Conservation (phyloP, 2,797 vertebrate genomes). For the Coregonus suidteri region DNA sequence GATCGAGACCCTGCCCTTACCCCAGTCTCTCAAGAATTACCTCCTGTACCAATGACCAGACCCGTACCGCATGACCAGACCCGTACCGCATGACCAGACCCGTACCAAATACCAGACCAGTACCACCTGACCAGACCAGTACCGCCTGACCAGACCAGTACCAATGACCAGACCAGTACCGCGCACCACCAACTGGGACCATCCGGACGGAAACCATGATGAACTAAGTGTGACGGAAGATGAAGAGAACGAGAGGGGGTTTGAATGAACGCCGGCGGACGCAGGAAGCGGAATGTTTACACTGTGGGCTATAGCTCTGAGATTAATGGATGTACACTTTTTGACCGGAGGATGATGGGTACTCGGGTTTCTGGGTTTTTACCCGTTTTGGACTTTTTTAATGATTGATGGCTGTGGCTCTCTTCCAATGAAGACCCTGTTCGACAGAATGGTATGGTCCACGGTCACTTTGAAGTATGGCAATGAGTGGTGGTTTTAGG, state of each 20-base stretch:
- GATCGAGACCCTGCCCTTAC: constrained; percentile 91
- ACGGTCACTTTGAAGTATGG: constrained; percentile 1
- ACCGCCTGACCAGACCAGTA: not conserved
- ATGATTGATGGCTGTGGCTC: constrained; percentile 66
- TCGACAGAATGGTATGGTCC: constrained; percentile 2
- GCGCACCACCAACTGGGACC: not conserved
- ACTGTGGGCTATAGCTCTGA: constrained; percentile 40
- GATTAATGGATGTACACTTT: constrained; percentile 20
- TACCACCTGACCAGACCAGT: not conserved
- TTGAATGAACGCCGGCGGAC: constrained; percentile 7
- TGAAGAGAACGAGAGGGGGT: constrained; percentile 4
- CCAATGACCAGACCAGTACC: too few species aligned
- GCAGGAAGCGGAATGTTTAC: constrained; percentile 48
- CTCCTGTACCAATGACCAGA: constrained; percentile 93
- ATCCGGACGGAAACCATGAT: not conserved
- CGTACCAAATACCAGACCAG: constrained; percentile 80
- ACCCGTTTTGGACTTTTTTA: constrained; percentile 59
- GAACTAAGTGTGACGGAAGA: constrained; percentile 21
- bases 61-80: not conserved
- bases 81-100: constrained; percentile 46
- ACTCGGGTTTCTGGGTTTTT: constrained; percentile 46
- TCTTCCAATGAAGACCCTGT: constrained; percentile 15
- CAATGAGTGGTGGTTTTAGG: constrained; percentile 9
- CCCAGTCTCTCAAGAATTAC: constrained; percentile 97
- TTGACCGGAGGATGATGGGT: constrained; percentile 34